phyloP scores from a whole-genome alignment of 1,140 invertebrate genomes.

The Augochlora pura region DNA sequence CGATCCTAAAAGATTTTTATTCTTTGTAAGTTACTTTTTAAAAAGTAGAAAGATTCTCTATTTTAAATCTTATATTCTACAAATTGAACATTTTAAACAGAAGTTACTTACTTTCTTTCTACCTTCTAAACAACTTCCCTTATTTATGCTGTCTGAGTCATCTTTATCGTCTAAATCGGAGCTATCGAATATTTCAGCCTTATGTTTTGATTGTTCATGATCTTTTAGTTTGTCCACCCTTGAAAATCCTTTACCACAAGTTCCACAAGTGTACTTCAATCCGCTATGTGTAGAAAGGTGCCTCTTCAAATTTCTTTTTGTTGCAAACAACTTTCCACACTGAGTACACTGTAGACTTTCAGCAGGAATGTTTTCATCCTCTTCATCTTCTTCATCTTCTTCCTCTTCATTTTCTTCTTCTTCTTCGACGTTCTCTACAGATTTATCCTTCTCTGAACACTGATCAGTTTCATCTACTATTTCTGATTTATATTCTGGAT shows the following conservation, averaged over 20 bases:
- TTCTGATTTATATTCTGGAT: slow-evolving; percentile 65
- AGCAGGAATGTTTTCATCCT: slow-evolving; percentile 58
- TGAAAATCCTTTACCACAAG: slow-evolving; percentile 74
- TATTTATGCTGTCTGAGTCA: slow-evolving; percentile 63
- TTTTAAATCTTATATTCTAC: not conserved
- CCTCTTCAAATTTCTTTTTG: slow-evolving; percentile 72
- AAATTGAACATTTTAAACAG: not conserved
- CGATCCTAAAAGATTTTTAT: slow-evolving; percentile 62
- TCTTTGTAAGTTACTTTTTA: not conserved
- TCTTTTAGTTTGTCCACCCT: slow-evolving; percentile 73
- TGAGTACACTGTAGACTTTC: slow-evolving; percentile 71
- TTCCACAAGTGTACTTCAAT: slow-evolving; percentile 69
- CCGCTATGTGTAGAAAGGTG: slow-evolving; percentile 74
- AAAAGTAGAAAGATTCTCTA: not conserved
- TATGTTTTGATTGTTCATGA: slow-evolving; percentile 74
- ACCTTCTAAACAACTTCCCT: slow-evolving; percentile 54
- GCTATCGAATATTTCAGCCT: slow-evolving; percentile 64
- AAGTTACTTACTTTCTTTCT: slow-evolving; percentile 55
- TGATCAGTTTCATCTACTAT: slow-evolving; percentile 24
- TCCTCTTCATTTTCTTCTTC: slow-evolving; percentile 51
- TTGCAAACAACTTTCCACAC: slow-evolving; percentile 74
- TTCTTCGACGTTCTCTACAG: slow-evolving; percentile 12
- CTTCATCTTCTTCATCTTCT: slow-evolving; percentile 60
- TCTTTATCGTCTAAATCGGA: slow-evolving; percentile 64
- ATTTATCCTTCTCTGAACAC: slow-evolving; percentile 19